Evolutionary conservation across 2,888 invertebrate species (phyloP).

Genomic region (Teleiodes luculella): DNA sequence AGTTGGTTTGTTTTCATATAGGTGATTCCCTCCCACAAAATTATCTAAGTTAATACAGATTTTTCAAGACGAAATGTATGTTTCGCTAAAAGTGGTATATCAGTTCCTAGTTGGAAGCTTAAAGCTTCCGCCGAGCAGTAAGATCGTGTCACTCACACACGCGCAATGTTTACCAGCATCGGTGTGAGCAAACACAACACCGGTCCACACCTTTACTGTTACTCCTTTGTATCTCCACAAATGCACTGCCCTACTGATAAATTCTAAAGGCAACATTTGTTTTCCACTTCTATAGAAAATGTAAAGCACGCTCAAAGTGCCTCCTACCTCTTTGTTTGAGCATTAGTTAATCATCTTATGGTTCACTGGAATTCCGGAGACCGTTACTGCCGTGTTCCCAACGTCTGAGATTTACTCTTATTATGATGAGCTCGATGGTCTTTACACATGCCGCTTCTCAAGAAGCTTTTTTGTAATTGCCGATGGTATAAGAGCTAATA

Average conservation of each 20-base stretch:
- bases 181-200: constrained; percentile 45
- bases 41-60: no score
- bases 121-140: background rate
- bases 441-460: background rate
- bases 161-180: constrained; percentile 33
- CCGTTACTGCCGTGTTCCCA: background rate
- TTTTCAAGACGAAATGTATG: no score
- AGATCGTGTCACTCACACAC: constrained; percentile 36
- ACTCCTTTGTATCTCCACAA: constrained; percentile 21
- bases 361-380: background rate
- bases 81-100: no score
- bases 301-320: background rate
- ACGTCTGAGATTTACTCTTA: constrained; percentile 3
- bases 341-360: constrained; percentile 1
- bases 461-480: background rate
- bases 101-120: background rate
- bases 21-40: no score
- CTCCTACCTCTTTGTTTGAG: background rate
- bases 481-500: background rate
- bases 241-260: constrained; percentile 10
- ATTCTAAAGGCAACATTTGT: constrained; percentile 11
- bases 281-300: constrained; percentile 6
- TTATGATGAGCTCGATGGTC: background rate
- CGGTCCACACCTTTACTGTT: constrained; percentile 45
- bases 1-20: no score